phyloP scores from a whole-genome alignment of 2,113 vertebrate species.

The Heloderma charlesbogerti region DNA sequence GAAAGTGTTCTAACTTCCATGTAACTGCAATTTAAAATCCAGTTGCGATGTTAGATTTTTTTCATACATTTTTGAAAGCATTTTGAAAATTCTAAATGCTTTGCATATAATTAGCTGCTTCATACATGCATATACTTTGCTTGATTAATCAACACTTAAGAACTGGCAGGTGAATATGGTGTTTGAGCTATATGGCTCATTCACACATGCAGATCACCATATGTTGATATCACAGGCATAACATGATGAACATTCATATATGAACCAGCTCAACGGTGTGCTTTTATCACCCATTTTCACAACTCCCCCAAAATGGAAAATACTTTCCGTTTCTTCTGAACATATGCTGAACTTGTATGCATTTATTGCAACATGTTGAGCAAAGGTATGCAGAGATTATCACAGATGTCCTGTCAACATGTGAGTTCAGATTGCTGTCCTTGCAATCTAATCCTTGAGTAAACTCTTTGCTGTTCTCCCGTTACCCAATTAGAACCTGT shows the following conservation, averaged over 20 bases:
- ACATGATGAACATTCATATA: background rate
- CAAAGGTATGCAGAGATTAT: background rate
- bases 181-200: background rate
- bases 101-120: background rate
- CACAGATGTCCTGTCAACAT: background rate
- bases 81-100: background rate
- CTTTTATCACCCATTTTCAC: background rate
- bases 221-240: too few relatives aligned
- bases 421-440: background rate
- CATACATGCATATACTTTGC: background rate
- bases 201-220: background rate
- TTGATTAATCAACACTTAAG: background rate
- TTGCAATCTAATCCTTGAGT: background rate
- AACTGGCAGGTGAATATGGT: background rate
- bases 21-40: background rate
- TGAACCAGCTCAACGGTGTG: background rate
- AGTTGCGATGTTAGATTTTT: constrained; percentile 4
- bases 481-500: background rate
- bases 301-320: background rate
- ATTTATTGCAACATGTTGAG: background rate
- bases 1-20: constrained; percentile 5
- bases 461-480: background rate
- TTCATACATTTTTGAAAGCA: background rate
- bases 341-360: background rate
- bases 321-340: background rate